A percentile compares a stretch with the other conserved stretches of the same genome.
phyloP scores from a whole-genome alignment of 2,113 vertebrate genomes.

The Callipepla californica region DNA sequence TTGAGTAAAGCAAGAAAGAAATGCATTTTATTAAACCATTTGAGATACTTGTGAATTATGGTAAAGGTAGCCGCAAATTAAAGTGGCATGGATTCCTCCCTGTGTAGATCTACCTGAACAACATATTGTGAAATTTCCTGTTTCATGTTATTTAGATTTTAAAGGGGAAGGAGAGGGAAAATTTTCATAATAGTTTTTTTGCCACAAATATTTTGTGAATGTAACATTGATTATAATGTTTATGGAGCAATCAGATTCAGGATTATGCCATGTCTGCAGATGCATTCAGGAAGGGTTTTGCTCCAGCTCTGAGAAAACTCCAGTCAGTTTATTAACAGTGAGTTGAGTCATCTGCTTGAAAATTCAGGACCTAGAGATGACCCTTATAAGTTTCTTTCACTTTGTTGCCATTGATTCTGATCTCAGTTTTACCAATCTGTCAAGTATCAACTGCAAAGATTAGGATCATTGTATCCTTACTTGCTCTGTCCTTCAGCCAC shows the following conservation, averaged over 20 bases:
- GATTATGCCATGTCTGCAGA: not conserved
- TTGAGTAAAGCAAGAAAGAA: not conserved
- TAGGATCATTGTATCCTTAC: not conserved
- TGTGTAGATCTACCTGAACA: not conserved
- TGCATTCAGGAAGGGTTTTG: not conserved
- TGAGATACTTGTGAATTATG: not conserved
- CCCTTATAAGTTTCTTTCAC: not conserved
- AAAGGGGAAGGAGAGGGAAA: accelerated
- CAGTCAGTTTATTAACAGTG: not conserved
- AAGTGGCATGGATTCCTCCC: not conserved
- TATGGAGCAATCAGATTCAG: not conserved
- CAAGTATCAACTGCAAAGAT: not conserved
- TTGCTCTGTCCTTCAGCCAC: not conserved
- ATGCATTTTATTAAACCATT: not conserved
- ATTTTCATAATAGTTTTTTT: not conserved
- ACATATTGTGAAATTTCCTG: not conserved
- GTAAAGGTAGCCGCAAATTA: not conserved
- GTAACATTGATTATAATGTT: not conserved
- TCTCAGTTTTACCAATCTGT: not conserved
- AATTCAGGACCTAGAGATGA: not conserved
- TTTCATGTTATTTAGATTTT: not conserved
- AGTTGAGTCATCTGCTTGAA: not conserved
- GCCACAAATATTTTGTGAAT: not conserved
- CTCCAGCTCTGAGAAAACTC: not conserved
- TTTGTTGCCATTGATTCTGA: not conserved